Percentiles rank a stretch among this genome's conserved stretches.
Evolutionary conservation across 2,113 vertebrate species (phyloP).

Genomic region (Stictonetta naevosa): DNA sequence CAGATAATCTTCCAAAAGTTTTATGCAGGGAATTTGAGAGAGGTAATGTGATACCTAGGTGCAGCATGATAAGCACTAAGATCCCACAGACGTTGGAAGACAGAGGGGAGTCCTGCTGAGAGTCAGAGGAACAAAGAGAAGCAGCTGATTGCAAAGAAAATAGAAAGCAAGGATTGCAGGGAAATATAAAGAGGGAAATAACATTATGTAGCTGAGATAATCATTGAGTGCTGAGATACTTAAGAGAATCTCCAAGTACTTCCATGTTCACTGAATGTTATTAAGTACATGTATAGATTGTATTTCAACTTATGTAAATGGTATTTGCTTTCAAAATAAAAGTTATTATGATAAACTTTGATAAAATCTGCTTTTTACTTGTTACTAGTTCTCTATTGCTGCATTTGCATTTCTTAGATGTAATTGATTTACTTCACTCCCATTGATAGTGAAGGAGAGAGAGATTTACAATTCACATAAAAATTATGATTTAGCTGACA

Average conservation of each 20-base stretch:
- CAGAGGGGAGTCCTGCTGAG: neutral
- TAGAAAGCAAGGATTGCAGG: neutral
- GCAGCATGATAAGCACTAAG: neutral
- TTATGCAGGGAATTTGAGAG: neutral
- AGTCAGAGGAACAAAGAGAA: neutral
- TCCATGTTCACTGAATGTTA: neutral
- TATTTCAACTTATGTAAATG: neutral
- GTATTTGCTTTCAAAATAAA: slow-evolving; percentile 1
- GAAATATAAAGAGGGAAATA: neutral
- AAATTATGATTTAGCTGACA: neutral
- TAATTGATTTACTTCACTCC: neutral
- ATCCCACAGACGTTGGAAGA: neutral
- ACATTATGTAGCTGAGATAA: neutral
- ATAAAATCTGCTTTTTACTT: neutral
- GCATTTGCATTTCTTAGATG: neutral
- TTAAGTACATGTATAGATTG: neutral
- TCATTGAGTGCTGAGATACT: neutral
- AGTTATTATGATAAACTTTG: neutral
- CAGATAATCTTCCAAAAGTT: neutral
- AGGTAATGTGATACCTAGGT: neutral
- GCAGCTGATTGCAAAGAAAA: slow-evolving; percentile 12
- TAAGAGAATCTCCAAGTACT: neutral
- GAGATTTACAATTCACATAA: neutral
- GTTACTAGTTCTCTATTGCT: neutral
- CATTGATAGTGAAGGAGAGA: neutral